Evolutionary conservation across 1,140 invertebrate genomes (phyloP).

Genomic region (Drosophila sechellia): DNA sequence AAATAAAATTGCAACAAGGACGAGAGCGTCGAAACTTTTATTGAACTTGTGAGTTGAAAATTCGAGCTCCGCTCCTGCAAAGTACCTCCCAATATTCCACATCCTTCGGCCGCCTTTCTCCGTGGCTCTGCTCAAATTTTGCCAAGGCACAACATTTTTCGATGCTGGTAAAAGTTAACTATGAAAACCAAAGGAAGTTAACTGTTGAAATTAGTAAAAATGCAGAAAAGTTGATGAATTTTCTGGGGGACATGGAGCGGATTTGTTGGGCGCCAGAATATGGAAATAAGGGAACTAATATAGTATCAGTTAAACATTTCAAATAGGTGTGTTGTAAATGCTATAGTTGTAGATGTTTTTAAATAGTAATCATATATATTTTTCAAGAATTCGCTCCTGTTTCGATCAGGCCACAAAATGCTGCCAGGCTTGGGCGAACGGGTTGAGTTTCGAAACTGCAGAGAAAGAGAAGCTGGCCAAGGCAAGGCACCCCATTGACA

Average conservation of each 20-base stretch:
- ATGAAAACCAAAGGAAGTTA: constrained; percentile 84
- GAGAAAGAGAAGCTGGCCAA: constrained; percentile 17
- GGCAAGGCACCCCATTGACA: constrained; percentile 70
- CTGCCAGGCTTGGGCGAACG: constrained; percentile 54
- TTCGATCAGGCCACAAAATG: constrained; percentile 48
- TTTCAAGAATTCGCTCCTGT: constrained; percentile 35
- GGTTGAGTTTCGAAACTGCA: constrained; percentile 5
- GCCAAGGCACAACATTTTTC: constrained; percentile 81
- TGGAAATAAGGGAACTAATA: not conserved
- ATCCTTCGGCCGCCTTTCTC: constrained; percentile 1
- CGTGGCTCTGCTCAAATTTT: constrained; percentile 44
- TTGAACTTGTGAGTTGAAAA: constrained; percentile 77
- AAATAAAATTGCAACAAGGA: constrained; percentile 75
- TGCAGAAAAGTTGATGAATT: constrained; percentile 83
- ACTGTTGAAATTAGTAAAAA: constrained; percentile 84
- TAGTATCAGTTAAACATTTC: not conserved
- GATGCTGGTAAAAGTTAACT: constrained; percentile 83
- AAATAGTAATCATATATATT: too few species aligned
- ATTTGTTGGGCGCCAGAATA: not conserved
- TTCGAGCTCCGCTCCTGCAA: constrained; percentile 12
- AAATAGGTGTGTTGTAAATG: too few species aligned
- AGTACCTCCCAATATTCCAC: not conserved
- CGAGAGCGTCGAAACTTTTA: constrained; percentile 75
- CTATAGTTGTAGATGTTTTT: too few species aligned
- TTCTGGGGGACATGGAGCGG: constrained; percentile 54